Evolutionary conservation across 2,888 invertebrate genomes (phyloP), one percentile per base, ranked within the genome.

Genomic region (Eristalis intricaria): DNA sequence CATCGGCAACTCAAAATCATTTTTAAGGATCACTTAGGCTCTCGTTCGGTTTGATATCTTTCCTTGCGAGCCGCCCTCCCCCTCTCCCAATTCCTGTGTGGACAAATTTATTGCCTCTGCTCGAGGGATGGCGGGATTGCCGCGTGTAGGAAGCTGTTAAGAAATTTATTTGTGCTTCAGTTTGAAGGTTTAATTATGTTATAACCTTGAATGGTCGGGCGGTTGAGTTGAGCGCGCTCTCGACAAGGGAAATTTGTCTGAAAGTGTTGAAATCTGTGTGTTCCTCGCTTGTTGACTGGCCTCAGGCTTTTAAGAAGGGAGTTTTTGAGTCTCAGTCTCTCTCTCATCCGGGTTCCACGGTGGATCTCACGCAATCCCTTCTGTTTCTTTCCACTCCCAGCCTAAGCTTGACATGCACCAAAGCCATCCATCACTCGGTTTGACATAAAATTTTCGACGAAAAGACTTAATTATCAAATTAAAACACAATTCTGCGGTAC

Each of bases 1-100:
- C 38, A 50, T 69, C 66, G 50, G 68, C 60, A 75, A 58, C 71
- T 77, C 60, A 58, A 66, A 69, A 65, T 71, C 61, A 70, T 75
- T 79, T 32, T 83, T 83, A 83, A 87, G 85, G 79, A 83, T 83
- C 79, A 87, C 86, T 87, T 87, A 80, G 73, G 66, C 76, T 50
- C 71, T 83, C 29, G n/a, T n/a, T n/a, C n/a, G 65, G 3, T 83
- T 85, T 64, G 40, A 26, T 38, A 35, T 65, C 35, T 50, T 10
- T 26, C 58, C 56, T 19, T 56, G 43, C 65, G 40, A 4, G 4
- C 32, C 32, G 32, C 32, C 32, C 43, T 0, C 61, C 60, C 26
- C 32, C 60, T 70, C 58, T 22, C 22, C n/a, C n/a, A 11, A 65
- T 58, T 29, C 7, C 26, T 71, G 60, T 35, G 43, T 56, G 66